Evolutionary conservation across 23 tunicate genomes (phyloP), one percentile per base, ranked within the genome.

Genomic region (Pegea sp.): DNA sequence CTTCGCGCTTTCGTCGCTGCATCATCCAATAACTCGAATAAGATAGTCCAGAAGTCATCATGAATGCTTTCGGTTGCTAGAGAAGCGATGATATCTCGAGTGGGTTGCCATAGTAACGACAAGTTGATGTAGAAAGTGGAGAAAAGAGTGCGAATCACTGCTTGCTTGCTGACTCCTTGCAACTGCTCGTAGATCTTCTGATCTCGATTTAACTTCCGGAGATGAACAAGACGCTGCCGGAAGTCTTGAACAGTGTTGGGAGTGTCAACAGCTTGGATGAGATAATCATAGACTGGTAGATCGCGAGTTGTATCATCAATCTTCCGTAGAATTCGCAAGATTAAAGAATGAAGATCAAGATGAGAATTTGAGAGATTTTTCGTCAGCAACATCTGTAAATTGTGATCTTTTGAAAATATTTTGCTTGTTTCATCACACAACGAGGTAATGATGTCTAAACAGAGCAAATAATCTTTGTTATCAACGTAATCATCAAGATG

Each of bases 71-170:
- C 46, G 24, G 64, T 33, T 0, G 79, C 54, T 44, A 56, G 52
- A 24, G 84, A 57, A 34, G 64, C 31, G 23, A 84, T 28, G 1
- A 62, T 43, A 8, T 68, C 63, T 32, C 70, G 86, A 16, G 70
- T 58, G 6, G 58, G 71, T 0, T 50, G 46, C 86, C 86, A 74
- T 20, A 67, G 50, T 5, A 68, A 29, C 3, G 76, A 28, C 32
- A 73, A 74, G 53, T 84, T 84, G 1, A 84, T 42, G 50, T 52
- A 74, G 34, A 72, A 53, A 31, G 73, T 67, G 18, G 95, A 63
- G 43, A 74, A 34, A 13, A 84, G 43, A 31, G 34, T 68, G 6
- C 86, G 62, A 34, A 84, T 24, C 6, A 68, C 52, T 20, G 65
- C 71, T 25, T 44, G 28, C 42, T 63, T 57, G n/a, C 28, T 42